A percentile compares a stretch with the other conserved stretches of the same genome.
Evolutionary conservation across 2,888 invertebrate species (phyloP).

Genomic region (Phorcus lineatus): DNA sequence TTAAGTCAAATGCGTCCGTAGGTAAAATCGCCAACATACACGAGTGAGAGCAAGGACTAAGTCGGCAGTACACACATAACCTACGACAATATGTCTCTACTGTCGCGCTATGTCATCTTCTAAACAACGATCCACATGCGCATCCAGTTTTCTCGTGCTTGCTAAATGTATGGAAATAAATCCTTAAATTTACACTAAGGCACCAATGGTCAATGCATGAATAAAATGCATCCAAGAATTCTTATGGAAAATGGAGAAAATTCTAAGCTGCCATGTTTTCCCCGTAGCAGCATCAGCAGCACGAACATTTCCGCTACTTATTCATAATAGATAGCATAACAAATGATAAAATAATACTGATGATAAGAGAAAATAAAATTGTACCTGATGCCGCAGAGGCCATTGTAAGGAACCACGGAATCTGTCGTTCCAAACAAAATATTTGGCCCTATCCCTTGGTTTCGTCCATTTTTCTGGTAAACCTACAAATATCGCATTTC

Average conservation of each 20-base stretch:
- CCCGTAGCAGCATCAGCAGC: slow-evolving; percentile 3
- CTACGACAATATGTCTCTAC: neutral
- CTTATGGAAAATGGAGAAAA: slow-evolving; percentile 4
- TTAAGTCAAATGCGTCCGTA: too few species aligned
- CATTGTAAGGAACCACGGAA: slow-evolving; percentile 41
- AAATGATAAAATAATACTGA: neutral
- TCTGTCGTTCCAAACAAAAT: slow-evolving; percentile 39
- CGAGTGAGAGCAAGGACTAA: too few species aligned
- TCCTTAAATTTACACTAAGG: too few species aligned
- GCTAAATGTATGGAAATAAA: too few species aligned
- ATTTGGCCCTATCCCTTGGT: slow-evolving; percentile 42
- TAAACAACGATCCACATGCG: neutral
- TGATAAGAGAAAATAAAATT: slow-evolving; percentile 5
- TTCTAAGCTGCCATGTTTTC: slow-evolving; percentile 5
- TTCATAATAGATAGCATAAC: neutral
- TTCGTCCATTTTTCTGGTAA: slow-evolving; percentile 53
- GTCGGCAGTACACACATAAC: too few species aligned
- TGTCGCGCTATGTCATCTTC: neutral
- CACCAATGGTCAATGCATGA: neutral
- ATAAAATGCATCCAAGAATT: neutral
- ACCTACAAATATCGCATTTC: slow-evolving; percentile 39
- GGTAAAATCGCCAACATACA: too few species aligned
- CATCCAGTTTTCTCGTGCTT: too few species aligned
- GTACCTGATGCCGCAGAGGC: slow-evolving; percentile 47
- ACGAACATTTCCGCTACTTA: neutral